These are phyloP conservation scores for Heliopora coerulea DNA, from an alignment of 92 coral and sea anemone genomes.

Conservation along the genomic window DNA sequence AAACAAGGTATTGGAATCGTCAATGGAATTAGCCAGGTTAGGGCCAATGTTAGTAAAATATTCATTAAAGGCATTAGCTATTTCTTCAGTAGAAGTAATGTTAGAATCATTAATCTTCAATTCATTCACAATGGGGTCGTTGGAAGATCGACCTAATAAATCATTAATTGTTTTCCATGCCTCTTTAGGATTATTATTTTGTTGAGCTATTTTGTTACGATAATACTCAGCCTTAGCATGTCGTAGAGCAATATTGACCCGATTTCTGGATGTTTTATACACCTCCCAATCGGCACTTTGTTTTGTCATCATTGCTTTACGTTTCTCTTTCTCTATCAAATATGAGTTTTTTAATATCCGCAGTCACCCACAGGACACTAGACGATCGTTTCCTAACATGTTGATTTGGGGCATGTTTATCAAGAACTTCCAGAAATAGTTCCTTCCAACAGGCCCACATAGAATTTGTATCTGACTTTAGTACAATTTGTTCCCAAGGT, in stretches of 20 bases:
- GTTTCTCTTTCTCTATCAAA: slow-evolving; percentile 29
- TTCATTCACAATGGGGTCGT: slow-evolving; percentile 37
- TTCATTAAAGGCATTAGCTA: no score
- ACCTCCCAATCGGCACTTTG: slow-evolving; percentile 37
- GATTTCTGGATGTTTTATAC: slow-evolving; percentile 41
- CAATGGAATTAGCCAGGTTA: slow-evolving; percentile 3
- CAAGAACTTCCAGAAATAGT: slow-evolving; percentile 32
- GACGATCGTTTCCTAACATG: slow-evolving; percentile 20
- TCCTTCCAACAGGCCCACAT: slow-evolving; percentile 48
- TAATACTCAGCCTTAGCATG: slow-evolving; percentile 41
- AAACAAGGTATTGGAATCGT: neutral
- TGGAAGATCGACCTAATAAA: slow-evolving; percentile 5
- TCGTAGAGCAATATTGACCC: slow-evolving; percentile 42
- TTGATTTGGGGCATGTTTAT: slow-evolving; percentile 43
- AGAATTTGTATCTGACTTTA: slow-evolving; percentile 28
- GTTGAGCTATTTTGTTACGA: slow-evolving; percentile 32
- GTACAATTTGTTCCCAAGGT: slow-evolving; percentile 42
- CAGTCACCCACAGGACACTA: slow-evolving; percentile 45
- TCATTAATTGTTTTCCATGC: no score
- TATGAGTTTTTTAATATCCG: slow-evolving; percentile 35
- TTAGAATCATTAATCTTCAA: slow-evolving; percentile 32
- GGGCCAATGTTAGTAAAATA: slow-evolving; percentile 15
- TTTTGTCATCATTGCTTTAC: slow-evolving; percentile 44
- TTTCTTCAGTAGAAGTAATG: slow-evolving; percentile 10
- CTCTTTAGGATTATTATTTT: no score